Percentiles rank a stretch among this genome's conserved stretches.
Conservation (phyloP, 2,797 vertebrate species). For the Melanotaenia parkinsoni region DNA sequence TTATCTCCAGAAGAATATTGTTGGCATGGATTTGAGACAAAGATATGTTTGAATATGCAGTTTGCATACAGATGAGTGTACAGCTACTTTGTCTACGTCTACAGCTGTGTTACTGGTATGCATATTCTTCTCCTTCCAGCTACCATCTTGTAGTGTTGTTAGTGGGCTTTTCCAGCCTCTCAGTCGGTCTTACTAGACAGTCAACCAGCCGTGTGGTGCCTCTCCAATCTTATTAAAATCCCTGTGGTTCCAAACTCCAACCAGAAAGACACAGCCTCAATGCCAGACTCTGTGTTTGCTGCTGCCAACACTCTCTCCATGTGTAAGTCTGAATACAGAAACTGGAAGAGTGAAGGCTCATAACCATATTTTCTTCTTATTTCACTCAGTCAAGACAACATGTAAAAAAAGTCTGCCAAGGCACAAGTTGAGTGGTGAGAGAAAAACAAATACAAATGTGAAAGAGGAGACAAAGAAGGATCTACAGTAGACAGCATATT, state of each 20-base stretch:
- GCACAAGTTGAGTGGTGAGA: conserved; percentile 26
- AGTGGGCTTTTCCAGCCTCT: conserved; percentile 45
- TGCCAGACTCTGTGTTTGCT: conserved; percentile 67
- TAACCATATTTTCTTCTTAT: conserved; percentile 67
- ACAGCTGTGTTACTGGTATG: conserved; percentile 42
- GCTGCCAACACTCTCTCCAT: conserved; percentile 53
- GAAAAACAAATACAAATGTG: conserved; percentile 53
- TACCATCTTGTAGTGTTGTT: conserved; percentile 38
- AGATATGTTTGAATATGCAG: conserved; percentile 29
- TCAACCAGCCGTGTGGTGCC: conserved; percentile 68
- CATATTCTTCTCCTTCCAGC: conserved; percentile 12
- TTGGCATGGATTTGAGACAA: conserved; percentile 25
- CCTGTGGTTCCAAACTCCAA: conserved; percentile 68
- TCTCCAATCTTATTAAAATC: conserved; percentile 78
- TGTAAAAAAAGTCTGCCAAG: conserved; percentile 53
- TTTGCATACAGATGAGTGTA: conserved; percentile 59
- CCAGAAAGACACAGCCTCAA: conserved; percentile 58
- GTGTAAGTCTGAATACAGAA: conserved; percentile 40
- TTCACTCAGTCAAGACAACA: conserved; percentile 54
- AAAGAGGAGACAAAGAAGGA: conserved; percentile 49
- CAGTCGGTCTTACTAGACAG: conserved; percentile 44
- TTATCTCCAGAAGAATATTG: conserved; percentile 37
- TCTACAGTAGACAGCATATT: conserved; percentile 52
- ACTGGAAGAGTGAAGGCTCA: conserved; percentile 41
- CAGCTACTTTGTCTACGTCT: conserved; percentile 45